Evolutionary conservation across 2,797 vertebrate genomes (phyloP), one percentile per base, ranked within the genome.

Genomic region (Pantherophis alleghaniensis): DNA sequence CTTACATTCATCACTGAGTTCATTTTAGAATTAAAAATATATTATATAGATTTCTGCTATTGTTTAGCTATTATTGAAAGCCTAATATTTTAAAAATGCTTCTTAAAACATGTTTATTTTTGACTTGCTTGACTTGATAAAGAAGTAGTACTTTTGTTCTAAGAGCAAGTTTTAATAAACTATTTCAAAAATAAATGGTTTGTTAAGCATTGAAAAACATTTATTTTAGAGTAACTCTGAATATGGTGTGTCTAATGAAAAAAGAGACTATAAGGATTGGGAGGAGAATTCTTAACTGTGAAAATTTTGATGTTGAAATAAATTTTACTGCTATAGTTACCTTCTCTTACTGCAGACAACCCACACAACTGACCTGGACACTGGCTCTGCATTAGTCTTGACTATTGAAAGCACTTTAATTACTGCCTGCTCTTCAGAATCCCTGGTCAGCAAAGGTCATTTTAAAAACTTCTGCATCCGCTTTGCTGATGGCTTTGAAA

Each of bases 381-480:
- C 98, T 1, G 99, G 99, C 93, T 99, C 99, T 32, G 99, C 99
- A 37, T 96, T 99, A 95, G 99, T 99, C 56, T 97, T 99, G 95
- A 99, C 99, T 92, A 99, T 99, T 74, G 99, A 99, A 97, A 99
- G 99, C 96, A 99, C 99, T 0, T 98, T 99, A 95, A 99, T 99
- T 97, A 99, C 99, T 26, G 99, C 99, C 95, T 99, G 99, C 96
- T 99, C 99, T 61, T 99, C 99, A 0, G 99, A 99, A 95, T 99
- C 99, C 55, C 97, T 99, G 93, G 99, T 99, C 92, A 99, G 99
- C 98, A 99, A 99, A 98, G 99, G 99, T 5, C 99, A 99, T 97
- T 99, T 99, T 97, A 99, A 99, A 97, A 99, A 99, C 96, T 99
- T 99, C 97, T 99, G 99, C 95, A 99, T 99, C 92, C 99, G 99